Percentiles rank a stretch among this genome's conserved stretches.
These are phyloP conservation scores for Chloromyia formosa DNA, from an alignment of 2,888 invertebrate species.

Conservation along the genomic window DNA sequence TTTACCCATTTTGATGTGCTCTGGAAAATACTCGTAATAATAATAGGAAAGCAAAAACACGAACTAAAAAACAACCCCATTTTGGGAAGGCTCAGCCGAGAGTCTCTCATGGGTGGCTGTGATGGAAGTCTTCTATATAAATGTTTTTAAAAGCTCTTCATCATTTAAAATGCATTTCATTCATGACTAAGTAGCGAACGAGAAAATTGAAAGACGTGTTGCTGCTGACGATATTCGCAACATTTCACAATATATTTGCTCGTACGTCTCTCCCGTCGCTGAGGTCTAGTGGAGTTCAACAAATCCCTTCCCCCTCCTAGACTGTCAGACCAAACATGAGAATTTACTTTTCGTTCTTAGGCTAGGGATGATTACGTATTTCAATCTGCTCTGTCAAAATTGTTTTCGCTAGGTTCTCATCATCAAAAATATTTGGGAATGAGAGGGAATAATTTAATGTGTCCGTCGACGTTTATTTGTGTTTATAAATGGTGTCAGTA, in stretches of 20 bases:
- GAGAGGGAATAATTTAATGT: too few relatives aligned
- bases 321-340: background rate
- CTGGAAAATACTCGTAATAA: background rate
- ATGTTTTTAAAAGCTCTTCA: constrained; percentile 13
- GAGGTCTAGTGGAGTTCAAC: too few relatives aligned
- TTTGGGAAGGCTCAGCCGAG: too few relatives aligned
- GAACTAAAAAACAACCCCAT: background rate
- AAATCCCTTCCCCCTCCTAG: too few relatives aligned
- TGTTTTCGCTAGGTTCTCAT: background rate
- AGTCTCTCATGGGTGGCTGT: too few relatives aligned
- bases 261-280: too few relatives aligned
- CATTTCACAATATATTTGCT: too few relatives aligned
- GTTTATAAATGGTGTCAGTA: too few relatives aligned
- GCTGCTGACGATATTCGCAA: background rate
- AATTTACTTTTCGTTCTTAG: background rate
- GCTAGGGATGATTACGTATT: background rate
- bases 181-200: constrained; percentile 13
- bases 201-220: constrained; percentile 2
- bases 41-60: constrained; percentile 1
- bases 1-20: background rate
- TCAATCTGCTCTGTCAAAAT: background rate
- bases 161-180: constrained; percentile 7
- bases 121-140: constrained; percentile 1
- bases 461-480: too few relatives aligned
- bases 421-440: too few relatives aligned